Percentiles rank a stretch among this genome's conserved stretches.
Evolutionary conservation across 2,113 vertebrate species (phyloP).

Genomic region (Lichenostomus cassidix): DNA sequence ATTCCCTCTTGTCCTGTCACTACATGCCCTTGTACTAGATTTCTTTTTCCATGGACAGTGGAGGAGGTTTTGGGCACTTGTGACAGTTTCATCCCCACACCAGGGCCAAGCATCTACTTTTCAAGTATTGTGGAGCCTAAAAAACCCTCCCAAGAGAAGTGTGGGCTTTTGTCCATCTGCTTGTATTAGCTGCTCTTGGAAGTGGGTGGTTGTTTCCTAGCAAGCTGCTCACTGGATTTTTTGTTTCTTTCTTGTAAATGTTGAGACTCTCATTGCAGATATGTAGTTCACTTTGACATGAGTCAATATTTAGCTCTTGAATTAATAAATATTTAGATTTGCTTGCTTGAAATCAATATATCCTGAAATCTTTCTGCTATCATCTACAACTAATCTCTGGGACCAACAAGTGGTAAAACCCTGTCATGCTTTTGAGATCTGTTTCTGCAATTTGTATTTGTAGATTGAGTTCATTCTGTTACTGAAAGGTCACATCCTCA

Average conservation of each 20-base stretch:
- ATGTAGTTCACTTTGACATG: background rate
- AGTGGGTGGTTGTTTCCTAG: background rate
- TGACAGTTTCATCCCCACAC: background rate
- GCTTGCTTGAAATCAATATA: background rate
- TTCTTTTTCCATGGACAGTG: background rate
- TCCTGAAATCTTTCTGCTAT: background rate
- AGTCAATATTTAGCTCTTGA: constrained; percentile 30
- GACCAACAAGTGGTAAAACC: background rate
- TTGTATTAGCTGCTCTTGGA: background rate
- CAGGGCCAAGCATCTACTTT: background rate
- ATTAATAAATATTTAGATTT: constrained; percentile 17
- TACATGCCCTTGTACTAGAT: background rate
- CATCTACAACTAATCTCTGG: background rate
- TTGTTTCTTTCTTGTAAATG: background rate
- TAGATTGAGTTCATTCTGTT: background rate
- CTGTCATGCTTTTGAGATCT: background rate
- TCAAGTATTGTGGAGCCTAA: background rate
- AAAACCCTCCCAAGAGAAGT: background rate
- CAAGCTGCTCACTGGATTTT: background rate
- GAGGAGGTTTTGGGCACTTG: background rate
- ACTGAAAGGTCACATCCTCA: background rate
- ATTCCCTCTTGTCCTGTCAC: background rate
- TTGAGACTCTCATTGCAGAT: background rate
- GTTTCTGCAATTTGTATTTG: background rate
- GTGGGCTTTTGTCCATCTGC: background rate